Evolutionary conservation across 2,113 vertebrate species (phyloP).

Genomic region (Carollia perspicillata): DNA sequence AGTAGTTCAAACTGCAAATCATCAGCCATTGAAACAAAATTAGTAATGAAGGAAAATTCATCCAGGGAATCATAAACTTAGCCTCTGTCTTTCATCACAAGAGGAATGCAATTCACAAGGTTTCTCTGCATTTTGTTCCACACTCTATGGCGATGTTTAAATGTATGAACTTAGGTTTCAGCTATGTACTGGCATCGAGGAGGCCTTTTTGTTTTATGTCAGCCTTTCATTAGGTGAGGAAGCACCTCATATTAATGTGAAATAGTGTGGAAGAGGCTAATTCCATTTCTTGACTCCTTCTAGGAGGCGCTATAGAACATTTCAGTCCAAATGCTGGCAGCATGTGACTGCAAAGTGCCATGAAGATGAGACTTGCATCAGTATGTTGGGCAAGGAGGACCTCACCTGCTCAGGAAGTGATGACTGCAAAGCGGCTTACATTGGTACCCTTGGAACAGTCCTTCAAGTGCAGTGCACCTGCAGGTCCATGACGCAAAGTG

Average conservation of each 20-base stretch:
- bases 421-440: constrained; percentile 89
- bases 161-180: background rate
- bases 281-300: background rate
- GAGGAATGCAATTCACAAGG: background rate
- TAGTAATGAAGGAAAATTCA: background rate
- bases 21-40: constrained; percentile 3
- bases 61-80: background rate
- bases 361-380: constrained; percentile 79
- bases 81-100: constrained; percentile 23
- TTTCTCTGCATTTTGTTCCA: background rate
- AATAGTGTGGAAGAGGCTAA: background rate
- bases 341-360: constrained; percentile 75
- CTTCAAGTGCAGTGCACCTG: constrained; percentile 88
- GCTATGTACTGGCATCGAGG: background rate
- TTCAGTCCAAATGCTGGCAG: constrained; percentile 87
- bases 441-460: constrained; percentile 84
- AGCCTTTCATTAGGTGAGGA: background rate
- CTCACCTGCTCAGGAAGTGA: constrained; percentile 79
- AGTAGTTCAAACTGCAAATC: background rate
- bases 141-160: background rate
- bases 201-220: background rate
- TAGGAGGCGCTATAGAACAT: constrained; percentile 82
- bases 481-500: constrained; percentile 39
- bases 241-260: background rate
- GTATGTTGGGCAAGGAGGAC: constrained; percentile 76